A percentile compares a stretch with the other conserved stretches of the same genome.
These are phyloP conservation scores for Tangara arthus DNA, from an alignment of 2,797 vertebrate species.

Conservation along the genomic window DNA sequence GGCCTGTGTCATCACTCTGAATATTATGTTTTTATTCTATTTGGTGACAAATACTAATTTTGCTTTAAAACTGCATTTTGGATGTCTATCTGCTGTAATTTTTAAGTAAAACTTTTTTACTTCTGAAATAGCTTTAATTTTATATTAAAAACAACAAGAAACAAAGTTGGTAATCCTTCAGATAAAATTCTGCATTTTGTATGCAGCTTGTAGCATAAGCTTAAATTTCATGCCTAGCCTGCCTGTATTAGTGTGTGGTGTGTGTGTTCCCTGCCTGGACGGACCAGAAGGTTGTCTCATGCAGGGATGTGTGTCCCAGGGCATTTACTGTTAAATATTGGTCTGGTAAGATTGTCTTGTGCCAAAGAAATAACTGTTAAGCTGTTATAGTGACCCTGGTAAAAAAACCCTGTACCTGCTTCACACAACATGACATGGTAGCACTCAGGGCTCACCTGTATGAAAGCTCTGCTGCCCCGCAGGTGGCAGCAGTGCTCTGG, in stretches of 20 bases:
- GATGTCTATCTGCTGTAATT: background rate
- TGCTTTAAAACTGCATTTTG: background rate
- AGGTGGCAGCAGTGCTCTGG: constrained; percentile 19
- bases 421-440: background rate
- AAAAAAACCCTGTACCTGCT: background rate
- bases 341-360: background rate
- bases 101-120: background rate
- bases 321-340: background rate
- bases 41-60: background rate
- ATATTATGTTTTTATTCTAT: background rate
- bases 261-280: background rate
- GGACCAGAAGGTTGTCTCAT: background rate
- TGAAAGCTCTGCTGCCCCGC: background rate
- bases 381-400: background rate
- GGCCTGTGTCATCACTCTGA: background rate
- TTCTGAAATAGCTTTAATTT: background rate
- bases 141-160: background rate
- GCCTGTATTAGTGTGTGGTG: background rate
- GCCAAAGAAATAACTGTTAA: background rate
- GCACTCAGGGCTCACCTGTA: background rate
- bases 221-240: background rate
- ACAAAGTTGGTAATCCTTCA: background rate
- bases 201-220: background rate
- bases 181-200: background rate
- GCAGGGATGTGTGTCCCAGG: background rate